These are phyloP conservation scores for Antrozous pallidus DNA, from an alignment of 2,797 vertebrate species.

Conservation along the genomic window DNA sequence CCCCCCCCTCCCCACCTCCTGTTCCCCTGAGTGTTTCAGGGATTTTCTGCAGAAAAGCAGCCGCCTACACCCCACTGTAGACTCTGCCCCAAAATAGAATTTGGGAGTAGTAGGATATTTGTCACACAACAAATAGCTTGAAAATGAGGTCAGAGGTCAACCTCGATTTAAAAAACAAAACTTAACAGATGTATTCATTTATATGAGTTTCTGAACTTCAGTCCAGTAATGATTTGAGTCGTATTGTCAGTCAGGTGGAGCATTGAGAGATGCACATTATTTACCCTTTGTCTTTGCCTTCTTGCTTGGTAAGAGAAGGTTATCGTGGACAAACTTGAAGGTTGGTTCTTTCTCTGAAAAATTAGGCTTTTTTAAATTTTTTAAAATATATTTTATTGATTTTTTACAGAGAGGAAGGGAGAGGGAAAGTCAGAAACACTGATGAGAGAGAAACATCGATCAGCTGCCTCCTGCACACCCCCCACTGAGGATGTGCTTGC, in stretches of 20 bases:
- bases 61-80: background rate
- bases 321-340: background rate
- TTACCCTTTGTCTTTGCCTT: conserved; percentile 39
- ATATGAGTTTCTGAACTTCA: background rate
- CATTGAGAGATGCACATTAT: background rate
- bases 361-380: background rate
- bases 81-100: background rate
- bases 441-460: no score
- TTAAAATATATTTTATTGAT: no score
- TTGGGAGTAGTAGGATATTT: background rate
- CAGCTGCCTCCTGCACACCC: no score
- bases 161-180: background rate
- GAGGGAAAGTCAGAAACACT: no score
- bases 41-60: background rate
- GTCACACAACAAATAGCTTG: background rate
- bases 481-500: no score
- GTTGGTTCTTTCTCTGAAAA: conserved; percentile 6
- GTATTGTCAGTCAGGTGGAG: background rate
- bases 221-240: background rate
- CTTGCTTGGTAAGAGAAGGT: background rate
- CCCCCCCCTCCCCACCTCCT: background rate
- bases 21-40: background rate
- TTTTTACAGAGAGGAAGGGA: no score
- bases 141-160: background rate
- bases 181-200: background rate